phyloP scores from a whole-genome alignment of 2,113 vertebrate species.

The Plotosus lineatus region DNA sequence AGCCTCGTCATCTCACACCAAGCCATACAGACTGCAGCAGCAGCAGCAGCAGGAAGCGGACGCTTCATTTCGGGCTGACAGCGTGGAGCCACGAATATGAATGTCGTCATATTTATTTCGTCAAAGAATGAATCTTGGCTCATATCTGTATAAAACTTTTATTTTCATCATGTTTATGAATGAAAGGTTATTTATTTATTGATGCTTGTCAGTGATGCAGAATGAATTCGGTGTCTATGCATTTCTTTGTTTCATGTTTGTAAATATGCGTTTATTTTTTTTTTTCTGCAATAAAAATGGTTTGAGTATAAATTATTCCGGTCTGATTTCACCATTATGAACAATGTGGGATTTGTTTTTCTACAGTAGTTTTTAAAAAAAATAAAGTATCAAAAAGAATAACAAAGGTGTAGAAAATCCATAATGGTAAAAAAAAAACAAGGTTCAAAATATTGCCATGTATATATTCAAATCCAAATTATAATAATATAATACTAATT shows the following conservation, averaged over 20 bases:
- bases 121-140: slow-evolving; percentile 65
- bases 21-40: slow-evolving; percentile 58
- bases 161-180: slow-evolving; percentile 63
- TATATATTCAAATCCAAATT: neutral
- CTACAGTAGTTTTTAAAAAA: neutral
- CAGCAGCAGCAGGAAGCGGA: slow-evolving; percentile 51
- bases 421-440: neutral
- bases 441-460: neutral
- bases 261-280: slow-evolving; percentile 95
- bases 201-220: slow-evolving; percentile 87
- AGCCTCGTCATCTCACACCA: slow-evolving; percentile 64
- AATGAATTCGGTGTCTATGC: slow-evolving; percentile 90
- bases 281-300: slow-evolving; percentile 92
- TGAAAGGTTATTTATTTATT: slow-evolving; percentile 97
- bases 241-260: slow-evolving; percentile 90
- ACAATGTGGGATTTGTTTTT: neutral
- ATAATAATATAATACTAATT: neutral
- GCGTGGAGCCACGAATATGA: slow-evolving; percentile 36
- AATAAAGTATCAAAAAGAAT: neutral
- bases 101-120: slow-evolving; percentile 68
- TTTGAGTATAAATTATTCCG: slow-evolving; percentile 46
- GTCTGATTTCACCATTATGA: slow-evolving; percentile 31
- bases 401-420: neutral
- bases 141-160: slow-evolving; percentile 66
- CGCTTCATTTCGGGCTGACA: slow-evolving; percentile 58